These are phyloP conservation scores for Penaeus indicus DNA, from an alignment of 1,140 invertebrate genomes.

Conservation along the genomic window DNA sequence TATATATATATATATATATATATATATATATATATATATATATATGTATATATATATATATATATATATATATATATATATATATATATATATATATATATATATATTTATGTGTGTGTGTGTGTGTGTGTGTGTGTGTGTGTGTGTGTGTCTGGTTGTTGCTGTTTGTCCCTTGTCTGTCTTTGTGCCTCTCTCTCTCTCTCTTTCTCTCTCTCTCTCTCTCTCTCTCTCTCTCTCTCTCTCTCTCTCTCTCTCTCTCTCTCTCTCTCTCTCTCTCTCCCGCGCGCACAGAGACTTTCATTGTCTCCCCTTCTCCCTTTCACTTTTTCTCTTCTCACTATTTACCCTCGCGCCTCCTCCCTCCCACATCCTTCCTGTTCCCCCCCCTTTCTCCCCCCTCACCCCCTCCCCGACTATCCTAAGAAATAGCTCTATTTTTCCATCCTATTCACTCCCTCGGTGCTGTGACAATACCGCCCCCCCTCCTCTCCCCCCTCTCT, in stretches of 20 bases:
- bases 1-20: too few relatives aligned
- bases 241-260: neutral
- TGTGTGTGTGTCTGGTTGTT: neutral
- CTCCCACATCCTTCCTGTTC: too few relatives aligned
- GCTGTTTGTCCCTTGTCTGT: neutral
- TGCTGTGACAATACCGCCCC: too few relatives aligned
- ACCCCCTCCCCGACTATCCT: too few relatives aligned
- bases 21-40: too few relatives aligned
- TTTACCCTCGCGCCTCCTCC: neutral
- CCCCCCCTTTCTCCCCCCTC: too few relatives aligned
- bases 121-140: slow-evolving; percentile 8
- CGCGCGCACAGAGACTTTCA: neutral
- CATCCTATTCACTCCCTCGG: too few relatives aligned
- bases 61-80: too few relatives aligned
- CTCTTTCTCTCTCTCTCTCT: slow-evolving; percentile 2
- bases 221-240: slow-evolving; percentile 27
- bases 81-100: too few relatives aligned
- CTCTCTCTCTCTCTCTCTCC: neutral
- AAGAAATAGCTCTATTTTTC: too few relatives aligned
- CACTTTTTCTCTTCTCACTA: slow-evolving; percentile 5
- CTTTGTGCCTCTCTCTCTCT: neutral
- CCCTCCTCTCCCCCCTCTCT: too few relatives aligned
- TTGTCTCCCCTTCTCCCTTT: neutral
- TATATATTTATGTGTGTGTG: neutral
- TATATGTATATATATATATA: too few relatives aligned